Percentiles rank a stretch among this genome's conserved stretches.
These are phyloP conservation scores for Lagopus muta DNA, from an alignment of 2,113 vertebrate species.

Conservation along the genomic window DNA sequence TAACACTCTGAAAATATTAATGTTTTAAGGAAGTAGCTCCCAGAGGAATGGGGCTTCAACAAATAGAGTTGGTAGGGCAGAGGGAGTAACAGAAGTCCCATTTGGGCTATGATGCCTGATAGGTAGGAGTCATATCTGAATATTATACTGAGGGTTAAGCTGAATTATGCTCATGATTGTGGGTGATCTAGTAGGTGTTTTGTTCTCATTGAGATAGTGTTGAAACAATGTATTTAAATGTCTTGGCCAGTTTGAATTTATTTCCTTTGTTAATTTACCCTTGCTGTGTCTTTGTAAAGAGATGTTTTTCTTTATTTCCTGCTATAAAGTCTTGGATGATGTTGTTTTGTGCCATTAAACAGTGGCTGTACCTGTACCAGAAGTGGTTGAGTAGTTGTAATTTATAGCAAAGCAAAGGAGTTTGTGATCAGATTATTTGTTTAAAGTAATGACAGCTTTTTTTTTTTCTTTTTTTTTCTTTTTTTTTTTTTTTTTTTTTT, in stretches of 20 bases:
- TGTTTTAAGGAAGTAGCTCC: background rate
- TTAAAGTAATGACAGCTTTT: background rate
- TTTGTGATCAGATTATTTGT: background rate
- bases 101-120: background rate
- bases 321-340: background rate
- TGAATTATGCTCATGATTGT: background rate
- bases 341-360: background rate
- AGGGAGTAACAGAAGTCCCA: rapidly evolving
- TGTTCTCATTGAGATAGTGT: background rate
- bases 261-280: background rate
- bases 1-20: background rate
- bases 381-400: rapidly evolving
- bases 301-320: background rate
- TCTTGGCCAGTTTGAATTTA: background rate
- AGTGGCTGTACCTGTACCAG: background rate
- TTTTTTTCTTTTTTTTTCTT: background rate
- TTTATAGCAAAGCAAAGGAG: background rate
- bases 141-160: background rate
- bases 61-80: background rate
- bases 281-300: background rate
- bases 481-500: background rate
- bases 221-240: background rate
- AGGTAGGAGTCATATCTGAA: background rate
- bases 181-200: background rate
- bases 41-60: background rate